Percentiles rank a stretch among this genome's conserved stretches.
Conservation (phyloP, 2,797 vertebrate genomes). For the Acrossocheilus fasciatus region DNA sequence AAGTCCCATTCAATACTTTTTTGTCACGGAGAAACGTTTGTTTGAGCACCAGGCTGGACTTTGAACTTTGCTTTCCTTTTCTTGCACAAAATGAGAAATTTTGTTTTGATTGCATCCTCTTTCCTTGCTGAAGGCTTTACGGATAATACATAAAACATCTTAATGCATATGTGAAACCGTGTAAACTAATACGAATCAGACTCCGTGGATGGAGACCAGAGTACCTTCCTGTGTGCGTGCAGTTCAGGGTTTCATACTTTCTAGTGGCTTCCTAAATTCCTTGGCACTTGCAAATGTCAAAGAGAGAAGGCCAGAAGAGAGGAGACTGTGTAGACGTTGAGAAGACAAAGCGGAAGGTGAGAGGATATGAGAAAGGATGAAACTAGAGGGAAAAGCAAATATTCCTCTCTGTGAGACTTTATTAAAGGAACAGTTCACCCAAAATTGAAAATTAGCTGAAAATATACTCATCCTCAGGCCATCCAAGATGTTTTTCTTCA, state of each 20-base stretch:
- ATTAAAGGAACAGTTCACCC: neutral
- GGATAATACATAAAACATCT: neutral
- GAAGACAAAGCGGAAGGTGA: constrained; percentile 33
- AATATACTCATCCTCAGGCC: neutral
- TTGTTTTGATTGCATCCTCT: neutral
- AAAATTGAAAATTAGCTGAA: neutral
- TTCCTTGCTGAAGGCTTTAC: neutral
- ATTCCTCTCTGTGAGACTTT: constrained; percentile 41
- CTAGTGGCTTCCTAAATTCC: constrained; percentile 35
- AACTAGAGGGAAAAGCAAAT: constrained; percentile 31
- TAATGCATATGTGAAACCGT: neutral
- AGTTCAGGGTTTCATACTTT: neutral
- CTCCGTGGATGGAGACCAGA: neutral
- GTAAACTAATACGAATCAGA: neutral
- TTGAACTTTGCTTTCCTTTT: neutral
- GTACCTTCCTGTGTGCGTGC: constrained; percentile 15
- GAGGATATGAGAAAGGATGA: constrained; percentile 37
- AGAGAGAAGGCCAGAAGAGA: constrained; percentile 2
- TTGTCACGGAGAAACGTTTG: neutral
- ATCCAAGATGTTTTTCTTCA: neutral
- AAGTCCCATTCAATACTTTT: constrained; percentile 43
- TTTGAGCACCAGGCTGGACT: neutral
- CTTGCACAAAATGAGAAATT: constrained; percentile 10
- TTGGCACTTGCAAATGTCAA: constrained; percentile 54
- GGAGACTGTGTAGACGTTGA: constrained; percentile 10